Conservation (phyloP, 2,888 invertebrate species). For the Ormyrus rosae region DNA sequence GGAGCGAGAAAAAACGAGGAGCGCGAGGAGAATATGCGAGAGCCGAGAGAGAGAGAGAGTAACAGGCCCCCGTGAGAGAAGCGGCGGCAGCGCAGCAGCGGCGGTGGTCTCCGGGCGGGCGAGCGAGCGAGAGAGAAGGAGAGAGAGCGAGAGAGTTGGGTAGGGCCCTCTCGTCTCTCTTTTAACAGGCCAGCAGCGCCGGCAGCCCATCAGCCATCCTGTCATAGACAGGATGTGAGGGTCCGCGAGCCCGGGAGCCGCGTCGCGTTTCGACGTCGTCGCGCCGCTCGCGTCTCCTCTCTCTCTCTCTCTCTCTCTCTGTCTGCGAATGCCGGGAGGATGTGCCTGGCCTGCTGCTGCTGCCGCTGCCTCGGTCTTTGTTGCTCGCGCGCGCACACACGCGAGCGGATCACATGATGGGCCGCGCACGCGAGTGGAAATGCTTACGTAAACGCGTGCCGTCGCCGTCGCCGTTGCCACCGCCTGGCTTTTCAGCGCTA, state of each 20-base stretch:
- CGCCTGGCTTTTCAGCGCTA: not conserved
- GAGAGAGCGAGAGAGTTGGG: constrained; percentile 36
- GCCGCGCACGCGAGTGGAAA: not conserved
- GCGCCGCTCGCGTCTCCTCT: not conserved
- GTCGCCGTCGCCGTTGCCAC: not conserved
- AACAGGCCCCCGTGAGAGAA: constrained; percentile 70
- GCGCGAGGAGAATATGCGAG: not conserved
- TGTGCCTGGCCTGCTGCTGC: too few species aligned
- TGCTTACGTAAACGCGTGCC: not conserved
- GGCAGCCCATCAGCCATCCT: constrained; percentile 72
- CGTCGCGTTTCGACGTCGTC: constrained; percentile 57
- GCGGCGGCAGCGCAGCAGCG: constrained; percentile 57
- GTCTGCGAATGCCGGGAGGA: not conserved
- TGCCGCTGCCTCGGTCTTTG: too few species aligned
- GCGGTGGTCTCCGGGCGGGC: constrained; percentile 14
- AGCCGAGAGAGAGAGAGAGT: constrained; percentile 57
- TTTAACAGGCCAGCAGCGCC: constrained; percentile 53
- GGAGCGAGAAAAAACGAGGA: constrained; percentile 13
- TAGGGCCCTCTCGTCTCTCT: constrained; percentile 45
- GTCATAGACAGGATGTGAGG: constrained; percentile 75
- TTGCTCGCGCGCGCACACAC: not conserved
- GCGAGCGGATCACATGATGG: constrained; percentile 2
- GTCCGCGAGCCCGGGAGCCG: constrained; percentile 70
- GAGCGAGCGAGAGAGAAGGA: constrained; percentile 2
- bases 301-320: constrained; percentile 26